Percentiles rank a stretch among this genome's conserved stretches.
Conservation (phyloP, 1,140 invertebrate genomes). For the Leucophenga varia region DNA sequence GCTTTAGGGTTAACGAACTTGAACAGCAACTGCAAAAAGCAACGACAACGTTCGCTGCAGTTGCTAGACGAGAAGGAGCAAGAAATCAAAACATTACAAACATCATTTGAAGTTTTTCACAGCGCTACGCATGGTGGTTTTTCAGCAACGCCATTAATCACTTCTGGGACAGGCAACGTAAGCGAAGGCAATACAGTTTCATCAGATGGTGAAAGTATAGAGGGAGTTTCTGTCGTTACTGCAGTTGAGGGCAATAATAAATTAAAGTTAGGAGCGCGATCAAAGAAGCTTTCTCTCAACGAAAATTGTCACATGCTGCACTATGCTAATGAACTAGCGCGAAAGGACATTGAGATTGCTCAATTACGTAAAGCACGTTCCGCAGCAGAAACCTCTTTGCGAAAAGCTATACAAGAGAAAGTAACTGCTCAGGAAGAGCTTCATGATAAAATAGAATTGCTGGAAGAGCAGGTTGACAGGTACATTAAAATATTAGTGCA, state of each 20-base stretch:
- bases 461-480: slow-evolving; percentile 66
- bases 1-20: slow-evolving; percentile 63
- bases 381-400: slow-evolving; percentile 67
- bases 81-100: slow-evolving; percentile 69
- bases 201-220: slow-evolving; percentile 41
- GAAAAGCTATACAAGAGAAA: slow-evolving; percentile 65
- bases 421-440: slow-evolving; percentile 62
- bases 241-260: slow-evolving; percentile 5
- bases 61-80: slow-evolving; percentile 79
- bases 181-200: slow-evolving; percentile 27
- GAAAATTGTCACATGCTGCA: slow-evolving; percentile 73
- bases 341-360: slow-evolving; percentile 78
- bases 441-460: slow-evolving; percentile 60
- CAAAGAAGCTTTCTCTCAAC: slow-evolving; percentile 45
- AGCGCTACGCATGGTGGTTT: slow-evolving; percentile 29
- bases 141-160: not conserved
- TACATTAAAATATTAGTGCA: slow-evolving; percentile 33
- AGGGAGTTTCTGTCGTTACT: slow-evolving; percentile 17
- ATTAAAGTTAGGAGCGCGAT: slow-evolving; percentile 42
- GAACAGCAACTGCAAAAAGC: slow-evolving; percentile 77
- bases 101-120: slow-evolving; percentile 62
- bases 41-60: slow-evolving; percentile 74
- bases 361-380: slow-evolving; percentile 72
- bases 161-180: slow-evolving; percentile 16
- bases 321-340: slow-evolving; percentile 79